Evolutionary conservation across 2,113 vertebrate species (phyloP).

Genomic region (Hippoglossus stenolepis): DNA sequence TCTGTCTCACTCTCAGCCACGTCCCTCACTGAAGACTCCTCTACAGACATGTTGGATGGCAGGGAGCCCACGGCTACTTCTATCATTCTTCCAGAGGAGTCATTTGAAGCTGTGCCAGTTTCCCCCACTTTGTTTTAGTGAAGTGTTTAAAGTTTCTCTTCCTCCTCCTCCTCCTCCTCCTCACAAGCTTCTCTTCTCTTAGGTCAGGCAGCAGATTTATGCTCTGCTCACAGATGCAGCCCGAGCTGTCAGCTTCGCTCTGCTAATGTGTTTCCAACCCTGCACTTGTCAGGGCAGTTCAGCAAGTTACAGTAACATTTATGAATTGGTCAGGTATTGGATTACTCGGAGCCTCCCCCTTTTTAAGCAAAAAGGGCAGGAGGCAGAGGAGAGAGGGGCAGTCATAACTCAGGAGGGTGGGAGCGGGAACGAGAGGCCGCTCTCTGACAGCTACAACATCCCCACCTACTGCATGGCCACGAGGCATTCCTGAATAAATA

Average conservation of each 20-base stretch:
- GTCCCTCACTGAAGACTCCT: slow-evolving; percentile 82
- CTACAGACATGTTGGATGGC: slow-evolving; percentile 85
- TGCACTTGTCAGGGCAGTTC: slow-evolving; percentile 86
- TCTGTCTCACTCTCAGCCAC: slow-evolving; percentile 81
- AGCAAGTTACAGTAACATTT: slow-evolving; percentile 84
- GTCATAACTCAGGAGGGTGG: slow-evolving; percentile 49
- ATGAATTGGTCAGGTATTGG: slow-evolving; percentile 89
- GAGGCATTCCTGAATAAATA: slow-evolving; percentile 72
- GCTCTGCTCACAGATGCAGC: slow-evolving; percentile 48
- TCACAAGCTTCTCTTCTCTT: slow-evolving; percentile 23
- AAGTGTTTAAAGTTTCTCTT: slow-evolving; percentile 24
- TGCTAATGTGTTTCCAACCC: slow-evolving; percentile 76
- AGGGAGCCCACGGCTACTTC: slow-evolving; percentile 57
- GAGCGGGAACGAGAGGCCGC: slow-evolving; percentile 38
- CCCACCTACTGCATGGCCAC: slow-evolving; percentile 62
- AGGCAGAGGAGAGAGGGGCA: slow-evolving; percentile 60
- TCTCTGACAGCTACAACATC: slow-evolving; percentile 69
- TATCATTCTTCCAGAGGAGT: slow-evolving; percentile 63
- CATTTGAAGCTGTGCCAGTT: slow-evolving; percentile 63
- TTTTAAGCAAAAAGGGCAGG: slow-evolving; percentile 67
- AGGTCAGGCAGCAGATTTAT: slow-evolving; percentile 24
- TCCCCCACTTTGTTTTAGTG: slow-evolving; percentile 8
- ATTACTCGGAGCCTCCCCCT: slow-evolving; percentile 88
- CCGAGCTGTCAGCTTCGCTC: slow-evolving; percentile 47
- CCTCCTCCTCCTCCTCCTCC: slow-evolving; percentile 29